phyloP scores from a whole-genome alignment of 2,888 invertebrate species.

The Ypsolopha scabrella region DNA sequence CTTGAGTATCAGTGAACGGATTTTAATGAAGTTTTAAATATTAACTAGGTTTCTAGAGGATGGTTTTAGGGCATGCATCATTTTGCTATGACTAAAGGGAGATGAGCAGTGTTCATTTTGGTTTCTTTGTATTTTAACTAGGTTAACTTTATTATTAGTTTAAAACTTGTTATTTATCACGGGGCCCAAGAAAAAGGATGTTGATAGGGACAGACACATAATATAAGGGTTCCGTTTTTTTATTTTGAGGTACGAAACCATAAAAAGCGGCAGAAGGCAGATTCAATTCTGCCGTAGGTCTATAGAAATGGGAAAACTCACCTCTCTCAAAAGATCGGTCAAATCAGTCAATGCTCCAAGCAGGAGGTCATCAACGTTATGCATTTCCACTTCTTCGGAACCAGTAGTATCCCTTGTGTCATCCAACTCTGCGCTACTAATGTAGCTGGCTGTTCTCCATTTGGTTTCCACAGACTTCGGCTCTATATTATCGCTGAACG shows the following conservation, averaged over 20 bases:
- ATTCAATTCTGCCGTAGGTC: not conserved
- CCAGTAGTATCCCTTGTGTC: constrained; percentile 34
- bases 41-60: not conserved
- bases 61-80: not conserved
- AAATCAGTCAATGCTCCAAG: constrained; percentile 63
- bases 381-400: constrained; percentile 20
- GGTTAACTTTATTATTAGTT: no score
- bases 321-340: constrained; percentile 61
- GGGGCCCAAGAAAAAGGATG: no score
- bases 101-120: no score
- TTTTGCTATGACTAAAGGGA: no score
- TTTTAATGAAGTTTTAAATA: no score
- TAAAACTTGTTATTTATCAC: no score
- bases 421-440: constrained; percentile 31
- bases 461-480: constrained; percentile 5
- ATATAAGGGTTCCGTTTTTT: no score
- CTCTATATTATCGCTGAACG: constrained; percentile 29
- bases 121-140: no score
- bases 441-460: constrained; percentile 39
- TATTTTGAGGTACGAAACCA: not conserved
- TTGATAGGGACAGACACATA: no score
- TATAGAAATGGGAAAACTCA: constrained; percentile 20
- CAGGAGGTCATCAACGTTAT: constrained; percentile 37
- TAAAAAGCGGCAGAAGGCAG: not conserved
- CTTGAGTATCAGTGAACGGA: no score